Evolutionary conservation across 2,888 invertebrate species (phyloP).

Genomic region (Leucania comma): DNA sequence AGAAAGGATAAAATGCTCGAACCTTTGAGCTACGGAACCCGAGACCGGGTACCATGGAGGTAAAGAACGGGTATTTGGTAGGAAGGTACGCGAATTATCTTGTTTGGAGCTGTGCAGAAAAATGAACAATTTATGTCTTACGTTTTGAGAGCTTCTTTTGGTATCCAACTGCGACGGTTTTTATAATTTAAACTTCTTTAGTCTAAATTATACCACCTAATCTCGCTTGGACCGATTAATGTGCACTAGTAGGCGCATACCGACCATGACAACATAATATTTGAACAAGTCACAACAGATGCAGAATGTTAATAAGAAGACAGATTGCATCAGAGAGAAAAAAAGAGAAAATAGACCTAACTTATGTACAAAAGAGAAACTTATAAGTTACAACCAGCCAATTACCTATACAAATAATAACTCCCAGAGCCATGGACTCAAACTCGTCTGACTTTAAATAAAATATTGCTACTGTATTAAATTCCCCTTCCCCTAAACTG

Average conservation of each 20-base stretch:
- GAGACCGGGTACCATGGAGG: slow-evolving; percentile 24
- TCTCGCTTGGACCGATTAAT: too few species aligned
- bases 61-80: slow-evolving; percentile 34
- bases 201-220: background rate
- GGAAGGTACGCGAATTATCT: slow-evolving; percentile 25
- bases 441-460: slow-evolving; percentile 6
- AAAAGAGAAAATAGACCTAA: too few species aligned
- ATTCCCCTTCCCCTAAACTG: background rate
- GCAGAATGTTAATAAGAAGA: too few species aligned
- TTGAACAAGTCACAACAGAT: too few species aligned
- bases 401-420: background rate
- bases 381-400: background rate
- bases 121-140: slow-evolving; percentile 14
- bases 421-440: background rate
- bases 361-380: background rate
- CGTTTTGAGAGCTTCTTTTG: background rate
- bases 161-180: too few species aligned
- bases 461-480: slow-evolving; percentile 17
- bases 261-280: too few species aligned
- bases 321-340: too few species aligned
- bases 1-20: slow-evolving; percentile 47
- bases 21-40: slow-evolving; percentile 47
- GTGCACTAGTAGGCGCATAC: too few species aligned
- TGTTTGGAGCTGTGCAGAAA: slow-evolving; percentile 31
- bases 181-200: slow-evolving; percentile 2